These are phyloP conservation scores for Peromyscus attwateri DNA, from an alignment of 2,797 vertebrate genomes.

Conservation along the genomic window DNA sequence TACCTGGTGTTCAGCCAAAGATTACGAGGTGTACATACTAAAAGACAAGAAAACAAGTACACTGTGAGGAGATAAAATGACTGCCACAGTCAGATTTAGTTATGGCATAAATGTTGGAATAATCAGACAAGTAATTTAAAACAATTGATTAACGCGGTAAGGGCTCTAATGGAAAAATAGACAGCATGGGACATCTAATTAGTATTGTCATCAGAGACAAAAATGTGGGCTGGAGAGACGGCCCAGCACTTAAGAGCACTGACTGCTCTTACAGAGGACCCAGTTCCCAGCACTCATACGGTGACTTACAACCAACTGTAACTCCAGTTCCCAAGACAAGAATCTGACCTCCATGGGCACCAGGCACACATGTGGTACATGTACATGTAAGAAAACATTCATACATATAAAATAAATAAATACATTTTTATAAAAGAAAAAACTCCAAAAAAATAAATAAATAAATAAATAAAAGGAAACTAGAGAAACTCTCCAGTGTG, in stretches of 20 bases:
- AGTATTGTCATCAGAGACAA: not conserved
- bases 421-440: not conserved
- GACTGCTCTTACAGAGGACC: not conserved
- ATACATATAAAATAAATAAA: not conserved
- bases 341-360: not conserved
- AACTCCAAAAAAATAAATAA: not conserved
- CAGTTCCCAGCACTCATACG: not conserved
- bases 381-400: not conserved
- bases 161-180: not conserved
- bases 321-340: not conserved
- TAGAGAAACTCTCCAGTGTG: not conserved
- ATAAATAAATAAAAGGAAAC: not conserved
- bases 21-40: not conserved
- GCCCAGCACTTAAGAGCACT: not conserved
- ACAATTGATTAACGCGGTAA: constrained; percentile 23
- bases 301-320: too few species aligned
- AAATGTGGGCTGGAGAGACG: not conserved
- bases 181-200: not conserved
- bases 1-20: not conserved
- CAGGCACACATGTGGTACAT: not conserved
- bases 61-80: not conserved
- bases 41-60: not conserved
- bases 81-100: constrained; percentile 15
- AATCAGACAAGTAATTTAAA: constrained; percentile 41
- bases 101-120: constrained; percentile 9